A percentile compares a stretch with the other conserved stretches of the same genome.
Conservation (phyloP, 2,888 invertebrate species). For the Phaedon cochleariae region DNA sequence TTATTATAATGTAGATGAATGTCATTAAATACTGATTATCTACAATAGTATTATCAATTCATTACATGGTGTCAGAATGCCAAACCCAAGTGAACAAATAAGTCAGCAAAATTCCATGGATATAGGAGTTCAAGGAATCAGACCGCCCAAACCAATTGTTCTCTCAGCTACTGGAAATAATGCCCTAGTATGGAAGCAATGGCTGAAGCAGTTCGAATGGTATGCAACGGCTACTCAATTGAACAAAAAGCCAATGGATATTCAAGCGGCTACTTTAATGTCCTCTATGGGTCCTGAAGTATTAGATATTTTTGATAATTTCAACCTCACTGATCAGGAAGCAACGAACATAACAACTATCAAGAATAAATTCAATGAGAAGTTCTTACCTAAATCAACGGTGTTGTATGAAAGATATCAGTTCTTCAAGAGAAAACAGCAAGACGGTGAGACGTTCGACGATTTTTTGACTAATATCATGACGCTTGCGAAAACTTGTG, state of each 20-base stretch:
- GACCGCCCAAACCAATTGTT: no score
- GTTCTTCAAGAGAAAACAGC: not conserved
- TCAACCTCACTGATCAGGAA: conserved; percentile 28
- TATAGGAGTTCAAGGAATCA: no score
- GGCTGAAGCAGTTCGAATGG: conserved; percentile 36
- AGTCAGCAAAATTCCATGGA: no score
- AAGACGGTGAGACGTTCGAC: conserved; percentile 6
- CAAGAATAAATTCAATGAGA: conserved; percentile 37
- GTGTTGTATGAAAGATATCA: conserved; percentile 37
- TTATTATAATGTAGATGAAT: no score
- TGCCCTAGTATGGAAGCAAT: conserved; percentile 27
- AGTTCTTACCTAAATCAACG: conserved; percentile 41
- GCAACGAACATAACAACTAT: conserved; percentile 26
- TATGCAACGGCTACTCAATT: conserved; percentile 34
- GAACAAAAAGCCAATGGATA: conserved; percentile 28
- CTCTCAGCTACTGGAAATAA: conserved; percentile 1
- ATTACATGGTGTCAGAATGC: no score
- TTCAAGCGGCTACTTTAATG: conserved; percentile 38
- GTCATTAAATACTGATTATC: no score
- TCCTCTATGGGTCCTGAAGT: conserved; percentile 32
- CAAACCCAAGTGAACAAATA: no score
- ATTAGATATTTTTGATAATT: conserved; percentile 30
- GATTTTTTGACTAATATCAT: not conserved
- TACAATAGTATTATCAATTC: no score
- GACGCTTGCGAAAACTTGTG: conserved; percentile 4